Percentiles rank a stretch among this genome's conserved stretches.
phyloP scores from a whole-genome alignment of 2,113 vertebrate genomes.

The Leptobrachium ailaonicum region DNA sequence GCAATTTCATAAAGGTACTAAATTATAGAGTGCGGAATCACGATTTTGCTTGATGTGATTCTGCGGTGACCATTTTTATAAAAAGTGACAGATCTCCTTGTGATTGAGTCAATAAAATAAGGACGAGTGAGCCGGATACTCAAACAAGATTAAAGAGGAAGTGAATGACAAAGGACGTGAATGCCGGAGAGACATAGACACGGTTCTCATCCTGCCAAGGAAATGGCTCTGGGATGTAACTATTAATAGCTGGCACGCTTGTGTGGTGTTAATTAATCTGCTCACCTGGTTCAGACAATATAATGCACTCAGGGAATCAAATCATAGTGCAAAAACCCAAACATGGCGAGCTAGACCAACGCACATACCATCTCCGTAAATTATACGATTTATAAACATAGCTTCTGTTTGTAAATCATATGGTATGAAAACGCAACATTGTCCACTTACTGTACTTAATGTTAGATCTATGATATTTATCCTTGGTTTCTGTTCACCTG shows the following conservation, averaged over 20 bases:
- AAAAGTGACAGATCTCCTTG: slow-evolving; percentile 81
- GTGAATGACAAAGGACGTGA: slow-evolving; percentile 73
- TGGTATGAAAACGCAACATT: no score
- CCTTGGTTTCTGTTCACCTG: no score
- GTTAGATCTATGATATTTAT: no score
- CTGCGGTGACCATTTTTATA: slow-evolving; percentile 88
- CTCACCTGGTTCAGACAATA: slow-evolving; percentile 57
- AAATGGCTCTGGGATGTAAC: slow-evolving; percentile 64
- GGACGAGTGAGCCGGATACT: slow-evolving; percentile 91
- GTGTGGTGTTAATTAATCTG: slow-evolving; percentile 62
- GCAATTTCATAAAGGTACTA: slow-evolving; percentile 99
- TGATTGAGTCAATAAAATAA: slow-evolving; percentile 98
- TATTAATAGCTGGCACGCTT: slow-evolving; percentile 66
- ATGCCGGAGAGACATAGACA: slow-evolving; percentile 68
- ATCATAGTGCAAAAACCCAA: not conserved
- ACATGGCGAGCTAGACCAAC: not conserved
- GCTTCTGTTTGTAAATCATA: no score
- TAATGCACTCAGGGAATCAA: slow-evolving; percentile 45
- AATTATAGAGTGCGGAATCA: slow-evolving; percentile 98
- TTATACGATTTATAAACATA: no score
- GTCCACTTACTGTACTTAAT: no score
- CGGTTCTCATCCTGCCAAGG: slow-evolving; percentile 56
- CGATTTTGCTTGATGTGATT: slow-evolving; percentile 94
- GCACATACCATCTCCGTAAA: no score
- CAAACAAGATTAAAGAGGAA: slow-evolving; percentile 95